These are phyloP conservation scores for Saxidomus purpurata DNA, from an alignment of 1,140 invertebrate species.

Conservation along the genomic window DNA sequence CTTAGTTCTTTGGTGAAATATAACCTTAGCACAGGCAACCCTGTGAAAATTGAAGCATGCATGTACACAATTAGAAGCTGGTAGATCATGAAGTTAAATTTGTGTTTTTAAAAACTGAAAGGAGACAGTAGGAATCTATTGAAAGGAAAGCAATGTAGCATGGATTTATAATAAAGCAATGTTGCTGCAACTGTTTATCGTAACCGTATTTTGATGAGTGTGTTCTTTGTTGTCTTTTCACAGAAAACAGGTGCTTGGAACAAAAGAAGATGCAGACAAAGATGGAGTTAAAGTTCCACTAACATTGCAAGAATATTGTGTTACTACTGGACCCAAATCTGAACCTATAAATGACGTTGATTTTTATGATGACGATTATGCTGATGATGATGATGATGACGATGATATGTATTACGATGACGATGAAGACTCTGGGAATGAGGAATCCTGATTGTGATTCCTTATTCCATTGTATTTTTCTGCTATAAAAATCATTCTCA, in stretches of 20 bases:
- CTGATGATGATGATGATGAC: slow-evolving; percentile 84
- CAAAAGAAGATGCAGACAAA: slow-evolving; percentile 97
- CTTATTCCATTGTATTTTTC: neutral
- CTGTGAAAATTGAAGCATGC: too few relatives aligned
- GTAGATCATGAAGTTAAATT: too few relatives aligned
- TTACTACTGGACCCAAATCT: slow-evolving; percentile 80
- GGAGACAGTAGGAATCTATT: too few relatives aligned
- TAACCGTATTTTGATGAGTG: too few relatives aligned
- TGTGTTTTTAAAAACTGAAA: too few relatives aligned
- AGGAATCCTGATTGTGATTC: slow-evolving; percentile 40
- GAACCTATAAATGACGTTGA: slow-evolving; percentile 80
- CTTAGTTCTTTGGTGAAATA: too few relatives aligned
- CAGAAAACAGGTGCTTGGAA: slow-evolving; percentile 98
- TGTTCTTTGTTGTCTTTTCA: slow-evolving; percentile 77
- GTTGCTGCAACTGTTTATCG: too few relatives aligned
- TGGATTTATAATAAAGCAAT: too few relatives aligned
- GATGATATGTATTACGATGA: slow-evolving; percentile 84
- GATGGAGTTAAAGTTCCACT: slow-evolving; percentile 98
- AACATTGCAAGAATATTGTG: slow-evolving; percentile 97
- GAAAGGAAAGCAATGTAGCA: too few relatives aligned
- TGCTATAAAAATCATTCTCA: slow-evolving; percentile 20
- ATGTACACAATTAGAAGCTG: too few relatives aligned
- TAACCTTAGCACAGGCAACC: too few relatives aligned
- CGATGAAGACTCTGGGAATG: slow-evolving; percentile 84
- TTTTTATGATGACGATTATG: slow-evolving; percentile 86